Conservation (phyloP, 2,888 invertebrate genomes). For the Coelogynopora nodosa region DNA sequence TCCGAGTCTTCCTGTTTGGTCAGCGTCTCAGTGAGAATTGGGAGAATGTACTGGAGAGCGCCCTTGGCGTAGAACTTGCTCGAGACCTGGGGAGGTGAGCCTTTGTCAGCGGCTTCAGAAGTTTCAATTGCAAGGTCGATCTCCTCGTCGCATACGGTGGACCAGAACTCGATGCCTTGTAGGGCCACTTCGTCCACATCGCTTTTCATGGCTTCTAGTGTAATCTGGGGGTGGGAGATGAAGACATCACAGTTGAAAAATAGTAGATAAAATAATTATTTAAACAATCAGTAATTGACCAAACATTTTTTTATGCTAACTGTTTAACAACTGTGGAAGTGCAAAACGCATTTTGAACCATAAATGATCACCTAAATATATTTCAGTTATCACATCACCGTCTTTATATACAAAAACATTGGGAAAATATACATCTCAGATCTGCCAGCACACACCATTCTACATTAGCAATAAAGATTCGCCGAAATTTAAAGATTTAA, state of each 20-base stretch:
- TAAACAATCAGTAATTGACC: neutral
- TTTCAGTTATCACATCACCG: no score
- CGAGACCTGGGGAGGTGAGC: conserved; percentile 85
- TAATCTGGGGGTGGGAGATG: conserved; percentile 70
- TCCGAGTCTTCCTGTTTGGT: conserved; percentile 80
- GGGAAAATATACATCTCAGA: no score
- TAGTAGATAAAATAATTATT: neutral
- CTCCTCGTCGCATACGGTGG: conserved; percentile 98
- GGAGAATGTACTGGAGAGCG: conserved; percentile 87
- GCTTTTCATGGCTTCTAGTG: conserved; percentile 95
- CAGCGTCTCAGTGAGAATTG: conserved; percentile 84
- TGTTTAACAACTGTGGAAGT: no score
- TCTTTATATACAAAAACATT: no score
- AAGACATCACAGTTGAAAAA: conserved; percentile 41
- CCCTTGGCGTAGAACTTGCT: conserved; percentile 97
- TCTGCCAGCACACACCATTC: no score
- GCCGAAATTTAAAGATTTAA: no score
- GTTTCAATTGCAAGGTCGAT: conserved; percentile 74
- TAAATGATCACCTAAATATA: no score
- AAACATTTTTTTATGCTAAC: neutral
- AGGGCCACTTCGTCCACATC: conserved; percentile 89
- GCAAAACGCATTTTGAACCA: no score
- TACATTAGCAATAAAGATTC: no score
- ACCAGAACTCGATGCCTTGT: conserved; percentile 99
- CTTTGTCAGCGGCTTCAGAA: conserved; percentile 71